Base-by-base conservation (phyloP, 2,113 vertebrate genomes). In the Chiloscyllium plagiosum region DNA sequence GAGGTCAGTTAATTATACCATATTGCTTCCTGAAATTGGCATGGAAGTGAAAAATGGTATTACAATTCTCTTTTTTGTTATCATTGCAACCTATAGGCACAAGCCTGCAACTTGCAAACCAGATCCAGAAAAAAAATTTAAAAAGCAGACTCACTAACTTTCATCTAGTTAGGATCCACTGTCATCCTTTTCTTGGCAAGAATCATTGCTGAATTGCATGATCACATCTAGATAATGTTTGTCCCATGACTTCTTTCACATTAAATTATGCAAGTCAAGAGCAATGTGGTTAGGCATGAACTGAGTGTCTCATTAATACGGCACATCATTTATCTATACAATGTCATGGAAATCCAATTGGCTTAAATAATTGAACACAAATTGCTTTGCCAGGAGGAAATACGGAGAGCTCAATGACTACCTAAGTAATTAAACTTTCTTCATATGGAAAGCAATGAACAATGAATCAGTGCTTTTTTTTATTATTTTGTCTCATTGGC, bases 381-480 rank as follows among this genome's bases (percentile, higher is more conserved):
- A 93, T 93, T 22, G 61, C 61, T n/a, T 93, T 93, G 89, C n/a
- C 89, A 93, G 89, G 61, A 93, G 89, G 61, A 93, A 93, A 68
- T 93, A 47, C 42, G 42, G n/a, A 66, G 56, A 66, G 56, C 56
- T 92, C 56, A 61, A 2, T 66, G 66, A 37, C 26, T 68, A 42
- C 4, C 61, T 37, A 93, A 65, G 10, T 42, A 66, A 93, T 93
- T 19, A 68, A 68, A 37, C 20, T 22, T 1, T 68, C 52, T 90
- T 90, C 87, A 29, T 90, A 4, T 56, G 52, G 56, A 13, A 61
- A 61, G 33, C 1, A 37, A 92, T 65, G 42, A 47, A 47, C 1
- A 47, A 47, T 47, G 42, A 47, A 1, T 47, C 56, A n/a, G 61
- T 19, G 0, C 33, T 66, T 33, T 65, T 37, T 93, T 93, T 13